Conservation (phyloP, 2,888 invertebrate genomes). For the Octonoba sinensis region DNA sequence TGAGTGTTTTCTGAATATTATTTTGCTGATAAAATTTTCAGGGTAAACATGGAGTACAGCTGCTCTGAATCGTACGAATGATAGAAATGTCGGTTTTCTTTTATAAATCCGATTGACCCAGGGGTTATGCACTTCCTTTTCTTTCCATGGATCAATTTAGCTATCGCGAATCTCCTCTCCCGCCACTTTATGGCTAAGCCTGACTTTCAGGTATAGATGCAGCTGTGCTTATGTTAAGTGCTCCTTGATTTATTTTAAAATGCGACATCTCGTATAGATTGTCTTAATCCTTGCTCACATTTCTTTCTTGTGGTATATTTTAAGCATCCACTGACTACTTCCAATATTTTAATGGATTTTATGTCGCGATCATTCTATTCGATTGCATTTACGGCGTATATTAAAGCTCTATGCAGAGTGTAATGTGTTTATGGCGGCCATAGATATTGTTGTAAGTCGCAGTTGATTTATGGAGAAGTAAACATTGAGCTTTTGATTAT, state of each 20-base stretch:
- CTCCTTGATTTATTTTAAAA: conserved; percentile 61
- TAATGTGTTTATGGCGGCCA: conserved; percentile 63
- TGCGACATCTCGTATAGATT: conserved; percentile 48
- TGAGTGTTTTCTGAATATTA: conserved; percentile 75
- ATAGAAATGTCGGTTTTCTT: conserved; percentile 61
- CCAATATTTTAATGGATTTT: too few species aligned
- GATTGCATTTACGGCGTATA: conserved; percentile 30
- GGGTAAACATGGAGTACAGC: conserved; percentile 69
- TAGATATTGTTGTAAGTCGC: conserved; percentile 63
- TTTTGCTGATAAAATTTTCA: conserved; percentile 74
- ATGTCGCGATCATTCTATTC: too few species aligned
- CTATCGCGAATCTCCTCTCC: conserved; percentile 31
- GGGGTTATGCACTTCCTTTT: conserved; percentile 26
- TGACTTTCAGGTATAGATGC: conserved; percentile 62
- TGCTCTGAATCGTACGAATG: conserved; percentile 63
- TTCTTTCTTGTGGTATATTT: too few species aligned
- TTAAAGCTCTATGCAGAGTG: conserved; percentile 62
- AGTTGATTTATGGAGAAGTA: conserved; percentile 62
- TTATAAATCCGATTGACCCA: conserved; percentile 42
- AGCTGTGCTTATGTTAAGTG: conserved; percentile 64
- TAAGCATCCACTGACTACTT: too few species aligned
- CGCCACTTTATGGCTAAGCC: conserved; percentile 58
- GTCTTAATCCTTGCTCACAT: too few species aligned
- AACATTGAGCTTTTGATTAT: conserved; percentile 59
- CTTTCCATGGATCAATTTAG: conserved; percentile 52